These are phyloP conservation scores for Microcebus jonahi DNA, from an alignment of 2,113 vertebrate species.

Conservation along the genomic window DNA sequence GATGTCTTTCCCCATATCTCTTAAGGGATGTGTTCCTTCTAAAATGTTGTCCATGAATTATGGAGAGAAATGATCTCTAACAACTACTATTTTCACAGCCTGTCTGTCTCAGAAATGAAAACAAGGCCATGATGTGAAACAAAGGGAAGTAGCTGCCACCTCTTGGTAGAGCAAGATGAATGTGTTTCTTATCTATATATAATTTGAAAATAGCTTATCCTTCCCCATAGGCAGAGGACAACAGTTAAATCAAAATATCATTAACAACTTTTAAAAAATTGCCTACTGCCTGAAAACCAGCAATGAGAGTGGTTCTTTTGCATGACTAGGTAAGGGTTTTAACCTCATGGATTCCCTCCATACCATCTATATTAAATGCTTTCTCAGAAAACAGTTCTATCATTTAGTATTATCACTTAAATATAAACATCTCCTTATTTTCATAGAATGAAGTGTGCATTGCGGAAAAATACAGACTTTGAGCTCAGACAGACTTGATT, in stretches of 20 bases:
- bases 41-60: neutral
- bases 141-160: neutral
- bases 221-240: neutral
- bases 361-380: neutral
- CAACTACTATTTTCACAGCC: neutral
- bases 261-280: neutral
- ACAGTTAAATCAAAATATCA: neutral
- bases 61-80: neutral
- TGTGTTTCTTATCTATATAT: neutral
- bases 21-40: neutral
- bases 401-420: neutral
- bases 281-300: neutral
- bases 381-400: neutral
- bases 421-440: neutral
- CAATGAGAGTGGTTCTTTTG: neutral
- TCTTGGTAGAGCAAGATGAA: neutral
- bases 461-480: neutral
- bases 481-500: neutral
- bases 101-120: conserved; percentile 12
- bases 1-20: neutral
- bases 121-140: neutral
- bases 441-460: neutral
- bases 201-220: neutral
- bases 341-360: neutral
- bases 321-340: neutral